These are phyloP conservation scores for Clavelina lepadiformis DNA, from an alignment of 23 tunicate genomes.

Conservation along the genomic window DNA sequence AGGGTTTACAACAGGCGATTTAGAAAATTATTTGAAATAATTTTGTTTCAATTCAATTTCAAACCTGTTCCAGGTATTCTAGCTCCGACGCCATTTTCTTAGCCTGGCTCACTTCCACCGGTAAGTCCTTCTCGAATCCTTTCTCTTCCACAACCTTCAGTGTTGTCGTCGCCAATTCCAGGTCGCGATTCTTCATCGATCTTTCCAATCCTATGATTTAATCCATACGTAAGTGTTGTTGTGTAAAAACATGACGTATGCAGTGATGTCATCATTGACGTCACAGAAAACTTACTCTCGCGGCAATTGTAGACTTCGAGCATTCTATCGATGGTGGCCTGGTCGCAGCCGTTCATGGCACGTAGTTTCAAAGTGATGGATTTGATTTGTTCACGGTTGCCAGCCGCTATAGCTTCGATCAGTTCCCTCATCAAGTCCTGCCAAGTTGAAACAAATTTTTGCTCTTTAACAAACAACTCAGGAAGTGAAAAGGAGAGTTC, in stretches of 20 bases:
- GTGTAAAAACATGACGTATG: no score
- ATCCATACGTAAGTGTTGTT: no score
- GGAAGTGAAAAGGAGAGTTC: no score
- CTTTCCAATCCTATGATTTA: conserved; percentile 64
- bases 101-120: conserved; percentile 43
- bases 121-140: conserved; percentile 38
- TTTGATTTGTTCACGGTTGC: conserved; percentile 28
- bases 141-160: conserved; percentile 26
- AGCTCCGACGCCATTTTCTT: conserved; percentile 52
- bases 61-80: conserved; percentile 59
- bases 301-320: conserved; percentile 42
- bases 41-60: no score
- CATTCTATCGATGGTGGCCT: conserved; percentile 50
- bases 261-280: no score
- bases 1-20: no score
- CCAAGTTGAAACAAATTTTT: no score
- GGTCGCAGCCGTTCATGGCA: conserved; percentile 53
- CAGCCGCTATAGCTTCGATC: conserved; percentile 45
- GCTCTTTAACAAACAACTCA: no score
- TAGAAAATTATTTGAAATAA: no score
- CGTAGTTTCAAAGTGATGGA: conserved; percentile 31
- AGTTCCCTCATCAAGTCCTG: conserved; percentile 22
- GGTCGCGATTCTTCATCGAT: conserved; percentile 46
- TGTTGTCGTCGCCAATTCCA: conserved; percentile 13
- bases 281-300: no score